These are phyloP conservation scores for Nasonia longicornis DNA, from an alignment of 1,140 invertebrate species.

Conservation along the genomic window DNA sequence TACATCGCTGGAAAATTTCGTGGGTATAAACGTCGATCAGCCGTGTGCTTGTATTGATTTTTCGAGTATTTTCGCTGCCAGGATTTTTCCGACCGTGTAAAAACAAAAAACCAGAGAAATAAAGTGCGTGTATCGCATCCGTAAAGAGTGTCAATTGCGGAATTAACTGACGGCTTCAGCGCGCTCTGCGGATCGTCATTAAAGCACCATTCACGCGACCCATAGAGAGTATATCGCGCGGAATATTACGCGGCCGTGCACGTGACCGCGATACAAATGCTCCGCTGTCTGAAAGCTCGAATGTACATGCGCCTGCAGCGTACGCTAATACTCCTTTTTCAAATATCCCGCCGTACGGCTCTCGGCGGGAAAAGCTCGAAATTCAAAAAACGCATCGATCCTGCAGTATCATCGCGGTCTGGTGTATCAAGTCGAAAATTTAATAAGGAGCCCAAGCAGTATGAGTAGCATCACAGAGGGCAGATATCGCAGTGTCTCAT, in stretches of 20 bases:
- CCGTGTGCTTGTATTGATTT: no score
- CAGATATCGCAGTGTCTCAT: neutral
- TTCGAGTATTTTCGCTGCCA: no score
- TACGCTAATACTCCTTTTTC: no score
- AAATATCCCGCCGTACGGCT: no score
- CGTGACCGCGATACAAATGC: slow-evolving; percentile 41
- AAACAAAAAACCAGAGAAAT: neutral
- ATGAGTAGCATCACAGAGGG: no score
- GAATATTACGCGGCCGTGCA: slow-evolving; percentile 28
- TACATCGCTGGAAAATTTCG: neutral
- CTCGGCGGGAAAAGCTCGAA: no score
- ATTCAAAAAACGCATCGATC: no score
- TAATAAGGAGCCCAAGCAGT: no score
- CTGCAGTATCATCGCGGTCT: no score
- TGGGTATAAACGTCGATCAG: neutral
- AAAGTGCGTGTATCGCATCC: slow-evolving; percentile 11
- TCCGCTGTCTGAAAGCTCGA: neutral
- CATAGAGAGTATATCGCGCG: slow-evolving; percentile 43
- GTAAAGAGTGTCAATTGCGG: slow-evolving; percentile 34
- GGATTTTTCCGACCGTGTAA: neutral
- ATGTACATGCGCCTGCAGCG: no score
- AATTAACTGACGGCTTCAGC: slow-evolving; percentile 32
- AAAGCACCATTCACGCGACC: slow-evolving; percentile 54
- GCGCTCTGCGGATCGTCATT: slow-evolving; percentile 47
- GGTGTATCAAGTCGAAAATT: no score